These are phyloP conservation scores for Netelia inedita DNA, from an alignment of 2,888 invertebrate genomes.

Conservation along the genomic window DNA sequence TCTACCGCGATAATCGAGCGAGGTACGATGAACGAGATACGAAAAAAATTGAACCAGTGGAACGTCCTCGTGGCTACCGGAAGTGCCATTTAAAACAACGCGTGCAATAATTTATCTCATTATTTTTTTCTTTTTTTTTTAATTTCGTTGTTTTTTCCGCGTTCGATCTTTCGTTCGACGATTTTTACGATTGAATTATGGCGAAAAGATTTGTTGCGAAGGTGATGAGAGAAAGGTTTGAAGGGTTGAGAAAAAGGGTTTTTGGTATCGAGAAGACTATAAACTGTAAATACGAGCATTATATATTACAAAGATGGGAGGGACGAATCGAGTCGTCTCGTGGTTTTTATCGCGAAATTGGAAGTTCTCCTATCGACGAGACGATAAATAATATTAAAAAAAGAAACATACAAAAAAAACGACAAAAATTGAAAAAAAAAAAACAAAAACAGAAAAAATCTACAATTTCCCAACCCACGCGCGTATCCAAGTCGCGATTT, in stretches of 20 bases:
- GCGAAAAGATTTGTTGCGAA: background rate
- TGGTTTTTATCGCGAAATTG: conserved; percentile 15
- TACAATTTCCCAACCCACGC: background rate
- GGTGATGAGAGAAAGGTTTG: background rate
- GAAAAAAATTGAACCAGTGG: conserved; percentile 5
- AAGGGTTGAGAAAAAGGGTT: background rate
- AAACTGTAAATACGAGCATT: conserved; percentile 45
- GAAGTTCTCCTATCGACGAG: background rate
- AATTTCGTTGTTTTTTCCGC: conserved; percentile 1
- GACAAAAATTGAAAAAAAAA: conserved; percentile 3
- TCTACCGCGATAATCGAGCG: background rate
- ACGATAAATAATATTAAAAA: too few species aligned
- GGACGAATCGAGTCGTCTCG: background rate
- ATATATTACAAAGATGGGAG: conserved; percentile 21
- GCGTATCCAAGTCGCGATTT: conserved; percentile 55
- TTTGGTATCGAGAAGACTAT: conserved; percentile 36
- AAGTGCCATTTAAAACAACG: conserved; percentile 49
- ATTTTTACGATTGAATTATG: conserved; percentile 1
- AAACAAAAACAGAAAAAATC: conserved; percentile 9
- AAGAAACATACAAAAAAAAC: conserved; percentile 9
- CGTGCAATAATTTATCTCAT: conserved; percentile 54
- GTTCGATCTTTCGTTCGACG: background rate
- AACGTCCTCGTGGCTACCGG: conserved; percentile 45
- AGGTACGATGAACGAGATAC: background rate
- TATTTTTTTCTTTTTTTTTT: conserved; percentile 20